Percentiles rank a stretch among this genome's conserved stretches.
Conservation (phyloP, 2,888 invertebrate genomes). For the Eugnorisma glareosa region DNA sequence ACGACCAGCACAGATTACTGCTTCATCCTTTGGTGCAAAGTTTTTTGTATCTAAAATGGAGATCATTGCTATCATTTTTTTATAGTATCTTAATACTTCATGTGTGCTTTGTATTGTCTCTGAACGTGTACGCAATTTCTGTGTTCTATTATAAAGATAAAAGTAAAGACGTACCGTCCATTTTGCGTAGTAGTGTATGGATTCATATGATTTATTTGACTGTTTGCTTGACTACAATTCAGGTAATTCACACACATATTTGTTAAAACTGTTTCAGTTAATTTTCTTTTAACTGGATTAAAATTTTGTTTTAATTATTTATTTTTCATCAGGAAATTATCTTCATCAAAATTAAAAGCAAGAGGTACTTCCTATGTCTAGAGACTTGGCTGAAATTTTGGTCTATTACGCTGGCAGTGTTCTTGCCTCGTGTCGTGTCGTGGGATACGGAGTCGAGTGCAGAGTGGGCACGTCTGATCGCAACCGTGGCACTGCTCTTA, state of each 20-base stretch:
- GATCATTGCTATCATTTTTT: slow-evolving; percentile 84
- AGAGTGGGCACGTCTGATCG: slow-evolving; percentile 85
- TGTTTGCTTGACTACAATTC: slow-evolving; percentile 33
- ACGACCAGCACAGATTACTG: slow-evolving; percentile 81
- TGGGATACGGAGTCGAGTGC: slow-evolving; percentile 50
- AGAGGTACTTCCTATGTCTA: slow-evolving; percentile 84
- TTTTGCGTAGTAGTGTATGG: slow-evolving; percentile 37
- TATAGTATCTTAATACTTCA: slow-evolving; percentile 84
- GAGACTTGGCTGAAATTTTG: slow-evolving; percentile 89
- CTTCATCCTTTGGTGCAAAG: slow-evolving; percentile 89
- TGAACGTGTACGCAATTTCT: slow-evolving; percentile 79
- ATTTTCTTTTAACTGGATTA: neutral
- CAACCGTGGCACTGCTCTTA: slow-evolving; percentile 86
- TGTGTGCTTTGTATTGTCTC: slow-evolving; percentile 81
- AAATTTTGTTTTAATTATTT: neutral
- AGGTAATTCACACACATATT: slow-evolving; percentile 31
- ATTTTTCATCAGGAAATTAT: slow-evolving; percentile 82
- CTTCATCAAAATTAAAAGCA: slow-evolving; percentile 81
- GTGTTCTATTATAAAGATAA: slow-evolving; percentile 60
- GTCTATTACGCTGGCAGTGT: slow-evolving; percentile 80
- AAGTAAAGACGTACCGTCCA: slow-evolving; percentile 4
- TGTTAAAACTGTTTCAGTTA: neutral
- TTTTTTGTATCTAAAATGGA: slow-evolving; percentile 89
- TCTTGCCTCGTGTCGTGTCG: slow-evolving; percentile 74
- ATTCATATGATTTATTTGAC: slow-evolving; percentile 28